Evolutionary conservation across 2,888 invertebrate genomes (phyloP).

Genomic region (Caenorhabditis sp.): DNA sequence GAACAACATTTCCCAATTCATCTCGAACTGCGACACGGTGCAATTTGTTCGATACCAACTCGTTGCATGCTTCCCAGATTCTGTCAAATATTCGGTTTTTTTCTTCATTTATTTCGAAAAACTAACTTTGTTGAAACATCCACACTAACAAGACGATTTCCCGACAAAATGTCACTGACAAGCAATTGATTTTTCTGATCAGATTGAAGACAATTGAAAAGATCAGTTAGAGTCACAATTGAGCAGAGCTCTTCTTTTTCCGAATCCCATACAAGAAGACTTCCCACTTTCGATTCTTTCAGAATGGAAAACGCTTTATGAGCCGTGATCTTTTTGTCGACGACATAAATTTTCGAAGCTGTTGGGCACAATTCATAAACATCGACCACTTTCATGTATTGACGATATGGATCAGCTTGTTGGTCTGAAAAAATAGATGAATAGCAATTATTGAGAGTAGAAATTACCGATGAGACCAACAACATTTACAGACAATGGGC

Average conservation of each 20-base stretch:
- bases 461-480: slow-evolving; percentile 55
- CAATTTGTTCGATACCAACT: slow-evolving; percentile 35
- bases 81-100: slow-evolving; percentile 12
- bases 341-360: slow-evolving; percentile 37
- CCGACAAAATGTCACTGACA: slow-evolving; percentile 34
- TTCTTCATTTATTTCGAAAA: neutral
- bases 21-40: slow-evolving; percentile 50
- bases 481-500: slow-evolving; percentile 58
- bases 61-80: slow-evolving; percentile 48
- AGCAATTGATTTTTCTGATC: neutral
- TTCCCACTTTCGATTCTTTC: slow-evolving; percentile 42
- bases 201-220: slow-evolving; percentile 19
- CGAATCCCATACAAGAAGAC: slow-evolving; percentile 49
- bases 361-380: slow-evolving; percentile 52
- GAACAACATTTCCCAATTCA: slow-evolving; percentile 44
- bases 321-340: slow-evolving; percentile 40
- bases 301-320: slow-evolving; percentile 46
- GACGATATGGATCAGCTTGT: slow-evolving; percentile 52
- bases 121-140: neutral
- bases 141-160: slow-evolving; percentile 30
- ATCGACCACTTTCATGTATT: slow-evolving; percentile 58
- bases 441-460: no score
- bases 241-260: slow-evolving; percentile 1
- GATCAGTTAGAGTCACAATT: slow-evolving; percentile 34
- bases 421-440: slow-evolving; percentile 50